Evolutionary conservation across 2,113 vertebrate species (phyloP), one percentile per base, ranked within the genome.

Genomic region (Rhinolophus sinicus): DNA sequence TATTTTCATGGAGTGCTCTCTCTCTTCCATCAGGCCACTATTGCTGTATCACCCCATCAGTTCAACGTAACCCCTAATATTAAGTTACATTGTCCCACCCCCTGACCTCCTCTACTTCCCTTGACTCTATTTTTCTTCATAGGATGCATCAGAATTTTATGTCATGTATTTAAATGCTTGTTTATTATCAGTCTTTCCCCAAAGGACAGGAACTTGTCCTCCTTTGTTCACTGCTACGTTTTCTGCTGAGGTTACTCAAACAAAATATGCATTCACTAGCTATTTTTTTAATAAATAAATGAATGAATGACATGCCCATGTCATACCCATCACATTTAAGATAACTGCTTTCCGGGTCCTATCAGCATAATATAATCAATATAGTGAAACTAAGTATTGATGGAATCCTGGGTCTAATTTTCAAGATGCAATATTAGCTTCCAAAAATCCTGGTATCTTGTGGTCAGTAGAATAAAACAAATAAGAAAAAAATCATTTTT

Each of bases 401-500:
- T 95, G 40, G 26, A 85, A 44, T 56, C 26, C 44, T 62, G 10
- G 14, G 38, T 67, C 40, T 94, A 84, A 87, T 81, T 77, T 94
- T 69, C 7, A 21, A 88, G 26, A 58, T 67, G 18, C 3, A 35
- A 65, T 56, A n/a, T 5, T 54, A 24, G 16, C 14, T 95, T 62
- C 77, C 77, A n/a, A 54, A 88, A 38, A 16, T 38, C n/a, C 24
- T 77, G 33, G 3, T 86, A 22, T 86, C 40, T 94, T 95, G 40
- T 44, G 24, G 44, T 87, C 3, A 84, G 47, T 73, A 33, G 40
- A 94, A 90, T 83, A 75, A 95, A 88, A 62, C 0, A 44, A 86
- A 88, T 19, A n/a, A 92, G 30, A 22, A 89, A 95, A 93, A 93
- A 40, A 58, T 56, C 2, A 90, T 44, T 87, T 85, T 94, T 91